A percentile compares a stretch with the other conserved stretches of the same genome.
These are phyloP conservation scores for Melanocharis versteri DNA, from an alignment of 2,113 vertebrate genomes.

Conservation along the genomic window DNA sequence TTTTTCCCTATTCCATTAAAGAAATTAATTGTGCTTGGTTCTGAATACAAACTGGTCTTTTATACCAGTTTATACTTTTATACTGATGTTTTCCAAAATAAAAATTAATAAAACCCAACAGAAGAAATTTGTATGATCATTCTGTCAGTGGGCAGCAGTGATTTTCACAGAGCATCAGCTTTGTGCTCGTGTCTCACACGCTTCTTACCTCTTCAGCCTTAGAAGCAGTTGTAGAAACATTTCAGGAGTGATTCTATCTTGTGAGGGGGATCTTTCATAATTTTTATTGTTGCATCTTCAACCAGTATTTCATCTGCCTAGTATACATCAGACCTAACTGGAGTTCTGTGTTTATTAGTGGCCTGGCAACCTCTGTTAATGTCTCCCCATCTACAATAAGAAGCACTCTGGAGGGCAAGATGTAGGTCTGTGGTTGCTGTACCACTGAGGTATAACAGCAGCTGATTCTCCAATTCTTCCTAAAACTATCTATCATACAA, in stretches of 20 bases:
- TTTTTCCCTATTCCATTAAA: neutral
- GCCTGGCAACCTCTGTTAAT: neutral
- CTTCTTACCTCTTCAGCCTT: neutral
- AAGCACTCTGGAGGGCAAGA: neutral
- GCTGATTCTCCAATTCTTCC: neutral
- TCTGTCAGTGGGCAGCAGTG: neutral
- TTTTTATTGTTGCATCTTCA: neutral
- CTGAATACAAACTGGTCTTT: neutral
- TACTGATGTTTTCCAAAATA: neutral
- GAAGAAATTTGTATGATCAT: neutral
- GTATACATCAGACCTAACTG: neutral
- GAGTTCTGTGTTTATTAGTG: neutral
- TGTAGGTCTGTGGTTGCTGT: neutral
- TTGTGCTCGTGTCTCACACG: neutral
- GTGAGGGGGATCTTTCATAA: neutral
- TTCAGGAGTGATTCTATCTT: neutral
- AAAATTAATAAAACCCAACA: neutral
- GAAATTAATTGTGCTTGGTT: neutral
- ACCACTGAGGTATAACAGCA: neutral
- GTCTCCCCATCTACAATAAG: neutral
- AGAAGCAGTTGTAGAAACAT: neutral
- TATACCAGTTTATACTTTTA: neutral
- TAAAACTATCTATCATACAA: neutral
- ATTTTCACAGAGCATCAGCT: neutral
- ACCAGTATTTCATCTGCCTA: neutral